Percentiles rank a stretch among this genome's conserved stretches.
These are phyloP conservation scores for Esox lucius DNA, from an alignment of 2,797 vertebrate species.

Conservation along the genomic window DNA sequence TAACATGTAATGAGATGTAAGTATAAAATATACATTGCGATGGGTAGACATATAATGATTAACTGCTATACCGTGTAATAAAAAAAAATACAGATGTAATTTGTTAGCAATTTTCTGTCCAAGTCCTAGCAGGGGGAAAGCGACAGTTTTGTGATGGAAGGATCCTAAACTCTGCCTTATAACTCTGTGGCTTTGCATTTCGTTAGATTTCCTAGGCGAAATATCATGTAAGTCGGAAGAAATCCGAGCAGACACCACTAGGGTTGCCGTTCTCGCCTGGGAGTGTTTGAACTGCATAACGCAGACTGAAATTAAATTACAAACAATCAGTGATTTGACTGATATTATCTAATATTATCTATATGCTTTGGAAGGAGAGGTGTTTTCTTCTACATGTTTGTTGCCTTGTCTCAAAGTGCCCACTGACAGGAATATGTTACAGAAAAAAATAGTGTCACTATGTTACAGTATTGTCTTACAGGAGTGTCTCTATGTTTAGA, in stretches of 20 bases:
- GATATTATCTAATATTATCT: conserved; percentile 26
- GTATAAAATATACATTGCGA: too few species aligned
- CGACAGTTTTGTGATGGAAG: conserved; percentile 12
- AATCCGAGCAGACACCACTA: conserved; percentile 27
- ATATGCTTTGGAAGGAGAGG: conserved; percentile 42
- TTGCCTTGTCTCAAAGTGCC: conserved; percentile 43
- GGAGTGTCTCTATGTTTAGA: too few species aligned
- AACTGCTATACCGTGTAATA: too few species aligned
- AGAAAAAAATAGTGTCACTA: conserved; percentile 37
- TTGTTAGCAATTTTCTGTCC: conserved; percentile 22
- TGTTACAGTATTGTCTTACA: too few species aligned
- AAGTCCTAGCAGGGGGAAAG: conserved; percentile 18
- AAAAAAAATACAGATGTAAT: neutral
- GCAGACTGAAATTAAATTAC: conserved; percentile 52
- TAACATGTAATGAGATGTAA: too few species aligned
- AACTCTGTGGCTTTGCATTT: conserved; percentile 25
- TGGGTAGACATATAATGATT: too few species aligned
- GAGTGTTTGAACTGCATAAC: conserved; percentile 20
- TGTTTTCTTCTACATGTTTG: conserved; percentile 11
- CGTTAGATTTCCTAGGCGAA: conserved; percentile 36
- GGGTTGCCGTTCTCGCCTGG: conserved; percentile 11
- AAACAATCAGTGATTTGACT: conserved; percentile 37
- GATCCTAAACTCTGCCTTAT: too few species aligned
- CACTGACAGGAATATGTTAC: conserved; percentile 35
- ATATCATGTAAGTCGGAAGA: conserved; percentile 21